Conservation (phyloP, 1,140 invertebrate species). For the Papilio helenus region DNA sequence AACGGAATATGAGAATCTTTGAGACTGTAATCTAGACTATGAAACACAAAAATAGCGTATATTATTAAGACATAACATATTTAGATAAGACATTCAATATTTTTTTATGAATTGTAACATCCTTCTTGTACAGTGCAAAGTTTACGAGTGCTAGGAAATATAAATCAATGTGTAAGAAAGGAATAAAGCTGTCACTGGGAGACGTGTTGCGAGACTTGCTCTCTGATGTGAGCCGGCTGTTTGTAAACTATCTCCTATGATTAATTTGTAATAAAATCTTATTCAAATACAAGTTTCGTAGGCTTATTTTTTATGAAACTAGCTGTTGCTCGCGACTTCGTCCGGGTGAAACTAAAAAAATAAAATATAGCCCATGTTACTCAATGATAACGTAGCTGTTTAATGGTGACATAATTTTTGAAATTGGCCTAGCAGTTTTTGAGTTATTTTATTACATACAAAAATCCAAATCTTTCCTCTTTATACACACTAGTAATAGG, state of each 20-base stretch:
- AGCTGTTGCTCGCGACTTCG: too few relatives aligned
- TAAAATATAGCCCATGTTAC: too few relatives aligned
- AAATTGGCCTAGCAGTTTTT: too few relatives aligned
- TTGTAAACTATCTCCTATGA: conserved; percentile 8
- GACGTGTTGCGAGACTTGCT: conserved; percentile 13
- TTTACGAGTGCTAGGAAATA: conserved; percentile 5
- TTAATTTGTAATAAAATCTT: conserved; percentile 7
- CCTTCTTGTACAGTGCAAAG: not conserved
- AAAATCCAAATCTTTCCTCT: too few relatives aligned
- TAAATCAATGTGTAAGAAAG: conserved; percentile 20
- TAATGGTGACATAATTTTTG: too few relatives aligned
- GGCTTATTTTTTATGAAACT: too few relatives aligned
- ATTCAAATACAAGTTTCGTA: not conserved
- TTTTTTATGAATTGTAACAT: conserved; percentile 15
- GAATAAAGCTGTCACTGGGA: conserved; percentile 13
- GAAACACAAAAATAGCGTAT: not conserved
- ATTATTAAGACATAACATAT: not conserved
- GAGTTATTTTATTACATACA: too few relatives aligned
- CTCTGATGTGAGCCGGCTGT: not conserved
- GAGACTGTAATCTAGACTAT: not conserved
- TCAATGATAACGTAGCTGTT: too few relatives aligned
- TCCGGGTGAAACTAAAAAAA: too few relatives aligned
- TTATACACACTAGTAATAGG: too few relatives aligned
- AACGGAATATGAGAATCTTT: not conserved
- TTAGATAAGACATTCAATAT: not conserved